A percentile compares a stretch with the other conserved stretches of the same genome.
phyloP scores from a whole-genome alignment of 2,888 invertebrate species.

The Chouioia cunea region DNA sequence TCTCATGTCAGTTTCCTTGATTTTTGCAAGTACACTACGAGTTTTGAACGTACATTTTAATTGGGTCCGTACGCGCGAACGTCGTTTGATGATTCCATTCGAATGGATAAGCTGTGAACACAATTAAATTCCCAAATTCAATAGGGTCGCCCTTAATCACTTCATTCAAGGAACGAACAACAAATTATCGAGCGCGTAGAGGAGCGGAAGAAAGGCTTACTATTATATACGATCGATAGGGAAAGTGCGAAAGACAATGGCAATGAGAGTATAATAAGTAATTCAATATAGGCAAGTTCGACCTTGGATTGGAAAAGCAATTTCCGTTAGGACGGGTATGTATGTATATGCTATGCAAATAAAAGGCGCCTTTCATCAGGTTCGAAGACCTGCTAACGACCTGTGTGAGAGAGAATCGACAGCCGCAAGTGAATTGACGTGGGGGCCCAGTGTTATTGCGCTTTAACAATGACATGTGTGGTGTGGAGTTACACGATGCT shows the following conservation, averaged over 20 bases:
- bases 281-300: conserved; percentile 18
- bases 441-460: no score
- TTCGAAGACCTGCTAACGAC: conserved; percentile 34
- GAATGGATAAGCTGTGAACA: no score
- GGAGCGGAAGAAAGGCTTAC: conserved; percentile 27
- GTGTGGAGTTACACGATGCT: background rate
- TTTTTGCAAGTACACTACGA: no score
- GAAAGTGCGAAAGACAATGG: conserved; percentile 48
- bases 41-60: no score
- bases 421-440: no score
- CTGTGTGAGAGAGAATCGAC: no score
- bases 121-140: no score
- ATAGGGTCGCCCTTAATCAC: conserved; percentile 21
- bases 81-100: no score
- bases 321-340: conserved; percentile 21
- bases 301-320: conserved; percentile 36
- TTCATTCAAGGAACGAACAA: conserved; percentile 18
- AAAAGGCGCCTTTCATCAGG: conserved; percentile 33
- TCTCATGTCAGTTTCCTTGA: no score
- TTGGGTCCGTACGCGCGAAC: conserved; percentile 2
- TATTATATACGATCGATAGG: conserved; percentile 40
- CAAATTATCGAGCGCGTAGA: conserved; percentile 26
- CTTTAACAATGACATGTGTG: no score
- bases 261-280: background rate
- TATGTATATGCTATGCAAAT: conserved; percentile 37